These are phyloP conservation scores for Amblyraja radiata DNA, from an alignment of 2,797 vertebrate species.

Conservation along the genomic window DNA sequence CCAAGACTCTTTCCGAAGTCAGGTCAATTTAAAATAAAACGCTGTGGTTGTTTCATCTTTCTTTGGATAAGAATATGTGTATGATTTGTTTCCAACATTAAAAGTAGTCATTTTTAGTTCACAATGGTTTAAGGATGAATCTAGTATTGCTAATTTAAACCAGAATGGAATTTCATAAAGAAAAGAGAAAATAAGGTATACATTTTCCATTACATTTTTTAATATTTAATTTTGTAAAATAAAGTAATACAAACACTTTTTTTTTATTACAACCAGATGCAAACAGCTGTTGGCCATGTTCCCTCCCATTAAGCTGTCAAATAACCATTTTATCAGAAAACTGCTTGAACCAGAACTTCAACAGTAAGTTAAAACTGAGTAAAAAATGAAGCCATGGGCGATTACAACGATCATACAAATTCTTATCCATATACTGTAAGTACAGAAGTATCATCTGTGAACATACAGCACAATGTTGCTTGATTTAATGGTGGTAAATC, in stretches of 20 bases:
- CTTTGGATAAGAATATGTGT: background rate
- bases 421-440: background rate
- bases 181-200: background rate
- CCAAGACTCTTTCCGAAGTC: background rate
- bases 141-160: background rate
- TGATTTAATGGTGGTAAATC: background rate
- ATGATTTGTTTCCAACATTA: background rate
- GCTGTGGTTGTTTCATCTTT: background rate
- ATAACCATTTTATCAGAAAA: background rate
- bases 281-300: constrained; percentile 4
- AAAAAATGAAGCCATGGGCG: background rate
- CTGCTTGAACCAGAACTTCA: background rate
- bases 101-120: background rate
- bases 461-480: background rate
- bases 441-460: background rate
- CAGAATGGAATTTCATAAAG: background rate
- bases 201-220: background rate
- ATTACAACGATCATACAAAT: background rate
- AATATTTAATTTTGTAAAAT: background rate
- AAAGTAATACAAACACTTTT: background rate
- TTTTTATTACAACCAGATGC: constrained; percentile 24
- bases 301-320: background rate
- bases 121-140: background rate
- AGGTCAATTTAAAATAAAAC: background rate
- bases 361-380: background rate